These are phyloP conservation scores for Bufo gargarizans DNA, from an alignment of 2,113 vertebrate species.

Conservation along the genomic window DNA sequence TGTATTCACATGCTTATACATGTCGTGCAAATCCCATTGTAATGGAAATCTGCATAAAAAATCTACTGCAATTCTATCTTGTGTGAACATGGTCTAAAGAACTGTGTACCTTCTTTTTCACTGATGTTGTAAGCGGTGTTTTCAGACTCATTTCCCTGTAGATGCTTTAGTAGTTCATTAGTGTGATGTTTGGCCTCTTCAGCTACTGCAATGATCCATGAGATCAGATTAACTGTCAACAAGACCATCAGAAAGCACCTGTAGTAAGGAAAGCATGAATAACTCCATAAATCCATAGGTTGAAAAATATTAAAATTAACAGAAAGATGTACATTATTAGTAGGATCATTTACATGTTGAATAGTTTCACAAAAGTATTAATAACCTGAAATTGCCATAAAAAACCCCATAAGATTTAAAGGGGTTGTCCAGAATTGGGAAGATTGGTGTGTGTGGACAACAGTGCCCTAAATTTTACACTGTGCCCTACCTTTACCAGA, in stretches of 20 bases:
- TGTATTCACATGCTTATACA: not conserved
- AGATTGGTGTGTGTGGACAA: too few relatives aligned
- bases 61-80: too few relatives aligned
- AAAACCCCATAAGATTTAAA: too few relatives aligned
- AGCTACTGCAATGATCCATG: conserved; percentile 90
- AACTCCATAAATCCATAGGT: too few relatives aligned
- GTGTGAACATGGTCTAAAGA: not conserved
- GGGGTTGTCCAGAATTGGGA: too few relatives aligned
- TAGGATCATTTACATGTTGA: too few relatives aligned
- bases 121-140: not conserved
- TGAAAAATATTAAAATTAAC: too few relatives aligned
- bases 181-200: conserved; percentile 92
- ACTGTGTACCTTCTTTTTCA: not conserved
- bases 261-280: not conserved
- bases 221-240: conserved; percentile 84
- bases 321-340: too few relatives aligned
- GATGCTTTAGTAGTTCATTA: not conserved
- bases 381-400: too few relatives aligned
- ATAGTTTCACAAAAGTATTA: too few relatives aligned
- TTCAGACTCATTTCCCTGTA: not conserved
- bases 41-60: not conserved
- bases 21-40: not conserved
- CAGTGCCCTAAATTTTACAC: too few relatives aligned
- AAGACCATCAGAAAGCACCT: conserved; percentile 92
- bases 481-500: too few relatives aligned